phyloP scores from a whole-genome alignment of 2,797 vertebrate species.

The Bufotes viridis region DNA sequence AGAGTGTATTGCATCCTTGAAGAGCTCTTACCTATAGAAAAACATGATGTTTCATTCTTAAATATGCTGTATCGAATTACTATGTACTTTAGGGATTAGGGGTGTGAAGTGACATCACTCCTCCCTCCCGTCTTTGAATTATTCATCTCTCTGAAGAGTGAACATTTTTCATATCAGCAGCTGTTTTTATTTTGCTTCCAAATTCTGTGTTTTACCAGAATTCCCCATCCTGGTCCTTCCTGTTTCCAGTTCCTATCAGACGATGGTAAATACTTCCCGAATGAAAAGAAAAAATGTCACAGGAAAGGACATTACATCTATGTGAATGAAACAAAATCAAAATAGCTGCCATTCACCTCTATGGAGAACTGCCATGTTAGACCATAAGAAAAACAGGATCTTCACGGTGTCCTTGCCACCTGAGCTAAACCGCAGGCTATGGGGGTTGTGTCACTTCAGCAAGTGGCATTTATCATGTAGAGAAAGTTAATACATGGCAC shows the following conservation, averaged over 20 bases:
- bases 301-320: neutral
- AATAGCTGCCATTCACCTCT: neutral
- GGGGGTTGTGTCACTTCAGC: too few species aligned
- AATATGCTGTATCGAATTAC: neutral
- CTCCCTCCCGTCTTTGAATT: neutral
- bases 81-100: neutral
- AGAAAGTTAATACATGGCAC: too few species aligned
- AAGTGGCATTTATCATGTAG: too few species aligned
- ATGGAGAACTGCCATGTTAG: neutral
- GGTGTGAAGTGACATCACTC: neutral
- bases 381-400: too few species aligned
- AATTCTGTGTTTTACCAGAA: conserved; percentile 5
- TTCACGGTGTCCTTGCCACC: too few species aligned
- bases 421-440: too few species aligned
- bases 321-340: neutral
- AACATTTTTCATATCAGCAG: neutral
- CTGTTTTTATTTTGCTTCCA: neutral
- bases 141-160: neutral
- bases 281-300: conserved; percentile 15
- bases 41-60: neutral
- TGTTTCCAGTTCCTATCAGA: neutral
- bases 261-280: neutral
- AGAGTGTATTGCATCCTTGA: too few species aligned
- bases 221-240: neutral
- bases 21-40: too few species aligned